These are phyloP conservation scores for Connochaetes taurinus DNA, from an alignment of 2,113 vertebrate species.

Conservation along the genomic window DNA sequence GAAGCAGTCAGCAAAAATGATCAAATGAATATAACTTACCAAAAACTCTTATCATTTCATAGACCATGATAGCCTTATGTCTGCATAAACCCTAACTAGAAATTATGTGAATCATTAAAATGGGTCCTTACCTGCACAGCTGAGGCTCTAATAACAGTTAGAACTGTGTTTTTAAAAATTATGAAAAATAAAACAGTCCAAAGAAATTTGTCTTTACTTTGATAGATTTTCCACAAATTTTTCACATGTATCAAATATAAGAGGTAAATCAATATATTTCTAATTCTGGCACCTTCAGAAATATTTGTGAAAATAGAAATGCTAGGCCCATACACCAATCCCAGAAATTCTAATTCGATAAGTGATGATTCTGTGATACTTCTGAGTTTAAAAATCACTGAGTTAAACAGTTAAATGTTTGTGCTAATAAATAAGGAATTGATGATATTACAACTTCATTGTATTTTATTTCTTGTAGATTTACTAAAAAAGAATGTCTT, in stretches of 20 bases:
- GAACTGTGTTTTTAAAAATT: neutral
- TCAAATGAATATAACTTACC: neutral
- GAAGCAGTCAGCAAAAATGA: neutral
- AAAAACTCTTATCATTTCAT: neutral
- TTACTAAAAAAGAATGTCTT: neutral
- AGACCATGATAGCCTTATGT: neutral
- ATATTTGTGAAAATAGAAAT: neutral
- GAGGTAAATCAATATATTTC: neutral
- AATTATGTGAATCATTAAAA: neutral
- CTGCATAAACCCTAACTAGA: neutral
- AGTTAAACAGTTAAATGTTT: neutral
- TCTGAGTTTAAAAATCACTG: neutral
- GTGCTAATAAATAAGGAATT: neutral
- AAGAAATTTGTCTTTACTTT: neutral
- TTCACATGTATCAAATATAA: neutral
- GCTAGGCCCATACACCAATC: neutral
- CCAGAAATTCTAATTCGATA: neutral
- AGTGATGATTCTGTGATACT: neutral
- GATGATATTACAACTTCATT: neutral
- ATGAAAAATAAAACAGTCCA: neutral
- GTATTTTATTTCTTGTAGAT: constrained; percentile 53
- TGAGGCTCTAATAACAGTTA: neutral
- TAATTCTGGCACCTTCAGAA: neutral
- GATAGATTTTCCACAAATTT: neutral
- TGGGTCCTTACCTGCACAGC: neutral